These are phyloP conservation scores for Tipula lateralis DNA, from an alignment of 2,888 invertebrate genomes.

Conservation along the genomic window DNA sequence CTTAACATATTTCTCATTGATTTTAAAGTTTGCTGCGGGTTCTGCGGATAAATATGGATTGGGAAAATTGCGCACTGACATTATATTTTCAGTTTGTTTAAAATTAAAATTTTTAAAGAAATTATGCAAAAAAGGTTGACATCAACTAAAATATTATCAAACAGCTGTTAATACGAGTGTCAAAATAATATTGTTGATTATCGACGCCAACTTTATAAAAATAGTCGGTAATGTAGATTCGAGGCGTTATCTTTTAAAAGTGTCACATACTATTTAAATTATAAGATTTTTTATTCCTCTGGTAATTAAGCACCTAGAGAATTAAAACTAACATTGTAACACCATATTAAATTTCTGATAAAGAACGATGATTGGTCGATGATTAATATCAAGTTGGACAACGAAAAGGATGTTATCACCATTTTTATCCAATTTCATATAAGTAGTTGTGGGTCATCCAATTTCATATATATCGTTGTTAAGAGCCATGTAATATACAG, in stretches of 20 bases:
- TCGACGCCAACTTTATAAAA: neutral
- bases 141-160: neutral
- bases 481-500: no score
- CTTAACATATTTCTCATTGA: neutral
- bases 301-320: no score
- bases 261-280: neutral
- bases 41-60: neutral
- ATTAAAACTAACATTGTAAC: no score
- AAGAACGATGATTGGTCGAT: no score
- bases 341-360: no score
- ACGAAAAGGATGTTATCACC: no score
- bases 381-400: no score
- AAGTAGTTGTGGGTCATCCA: no score
- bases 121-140: neutral
- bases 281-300: no score
- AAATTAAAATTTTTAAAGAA: neutral
- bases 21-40: neutral
- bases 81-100: neutral
- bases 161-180: neutral
- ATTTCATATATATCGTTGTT: no score
- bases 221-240: neutral
- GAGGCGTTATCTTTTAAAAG: neutral
- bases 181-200: neutral
- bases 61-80: slow-evolving; percentile 3
- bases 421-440: no score